phyloP scores from a whole-genome alignment of 2,113 vertebrate species.

The Xiphorhynchus elegans region DNA sequence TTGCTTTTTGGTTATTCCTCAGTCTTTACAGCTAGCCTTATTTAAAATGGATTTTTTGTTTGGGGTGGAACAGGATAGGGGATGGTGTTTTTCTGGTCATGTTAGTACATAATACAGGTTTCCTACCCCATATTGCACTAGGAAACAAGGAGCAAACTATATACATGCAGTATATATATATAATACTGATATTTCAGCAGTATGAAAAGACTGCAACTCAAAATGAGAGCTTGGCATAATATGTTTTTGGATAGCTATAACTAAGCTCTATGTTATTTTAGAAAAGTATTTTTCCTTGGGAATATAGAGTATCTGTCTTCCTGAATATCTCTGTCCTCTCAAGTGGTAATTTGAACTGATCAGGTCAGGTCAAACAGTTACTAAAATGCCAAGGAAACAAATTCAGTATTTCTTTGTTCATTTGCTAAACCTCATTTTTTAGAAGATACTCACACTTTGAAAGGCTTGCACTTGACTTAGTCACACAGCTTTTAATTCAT shows the following conservation, averaged over 20 bases:
- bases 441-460: neutral
- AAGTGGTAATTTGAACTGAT: neutral
- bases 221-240: constrained; percentile 14
- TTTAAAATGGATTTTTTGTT: neutral
- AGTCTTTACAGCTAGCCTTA: neutral
- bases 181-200: neutral
- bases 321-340: neutral
- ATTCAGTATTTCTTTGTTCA: neutral
- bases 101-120: neutral
- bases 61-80: fast-evolving
- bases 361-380: neutral
- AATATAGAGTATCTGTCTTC: neutral
- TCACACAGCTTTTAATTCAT: neutral
- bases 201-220: neutral
- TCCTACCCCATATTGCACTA: neutral
- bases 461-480: neutral
- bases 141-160: neutral
- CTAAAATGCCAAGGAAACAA: neutral
- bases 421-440: neutral
- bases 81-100: fast-evolving
- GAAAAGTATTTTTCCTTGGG: neutral
- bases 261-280: neutral
- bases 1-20: neutral
- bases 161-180: too few relatives aligned
- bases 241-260: neutral